Conservation (phyloP, 64 coral and sea anemone species). For the Montipora foliosa region DNA sequence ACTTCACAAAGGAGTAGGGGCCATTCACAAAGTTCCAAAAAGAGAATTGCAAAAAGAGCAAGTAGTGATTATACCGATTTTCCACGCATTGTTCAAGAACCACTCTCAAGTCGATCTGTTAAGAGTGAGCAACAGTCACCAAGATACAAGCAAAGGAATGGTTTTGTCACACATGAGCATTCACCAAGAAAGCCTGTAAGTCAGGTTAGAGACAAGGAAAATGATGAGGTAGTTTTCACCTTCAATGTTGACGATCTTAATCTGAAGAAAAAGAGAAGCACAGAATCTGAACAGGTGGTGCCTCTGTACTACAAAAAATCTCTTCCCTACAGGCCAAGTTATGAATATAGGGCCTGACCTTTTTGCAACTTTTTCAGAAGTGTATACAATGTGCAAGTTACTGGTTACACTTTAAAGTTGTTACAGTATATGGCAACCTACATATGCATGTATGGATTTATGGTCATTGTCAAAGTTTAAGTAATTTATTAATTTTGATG, state of each 20-base stretch:
- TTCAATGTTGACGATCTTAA: conserved; percentile 88
- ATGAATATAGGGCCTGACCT: conserved; percentile 76
- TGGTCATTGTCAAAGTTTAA: too few relatives aligned
- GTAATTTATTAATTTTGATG: too few relatives aligned
- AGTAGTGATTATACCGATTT: conserved; percentile 68
- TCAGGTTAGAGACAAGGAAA: neutral
- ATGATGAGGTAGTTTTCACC: conserved; percentile 78
- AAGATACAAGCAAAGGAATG: conserved; percentile 27
- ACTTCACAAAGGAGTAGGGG: neutral
- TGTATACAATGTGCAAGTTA: too few relatives aligned
- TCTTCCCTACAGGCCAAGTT: conserved; percentile 88
- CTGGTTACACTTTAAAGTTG: too few relatives aligned
- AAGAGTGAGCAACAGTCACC: conserved; percentile 17
- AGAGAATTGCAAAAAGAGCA: neutral
- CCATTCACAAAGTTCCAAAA: neutral
- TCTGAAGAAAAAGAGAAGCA: conserved; percentile 68
- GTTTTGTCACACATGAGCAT: conserved; percentile 10
- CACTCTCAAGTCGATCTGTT: conserved; percentile 26
- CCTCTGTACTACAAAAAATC: conserved; percentile 96
- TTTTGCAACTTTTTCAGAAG: too few relatives aligned
- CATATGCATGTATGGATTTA: too few relatives aligned
- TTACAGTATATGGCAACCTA: too few relatives aligned
- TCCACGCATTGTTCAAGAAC: conserved; percentile 30
- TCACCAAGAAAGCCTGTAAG: conserved; percentile 26
- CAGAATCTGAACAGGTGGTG: conserved; percentile 50